Percentiles rank a stretch among this genome's conserved stretches.
phyloP scores from a whole-genome alignment of 2,113 vertebrate species.

The Turnix velox region DNA sequence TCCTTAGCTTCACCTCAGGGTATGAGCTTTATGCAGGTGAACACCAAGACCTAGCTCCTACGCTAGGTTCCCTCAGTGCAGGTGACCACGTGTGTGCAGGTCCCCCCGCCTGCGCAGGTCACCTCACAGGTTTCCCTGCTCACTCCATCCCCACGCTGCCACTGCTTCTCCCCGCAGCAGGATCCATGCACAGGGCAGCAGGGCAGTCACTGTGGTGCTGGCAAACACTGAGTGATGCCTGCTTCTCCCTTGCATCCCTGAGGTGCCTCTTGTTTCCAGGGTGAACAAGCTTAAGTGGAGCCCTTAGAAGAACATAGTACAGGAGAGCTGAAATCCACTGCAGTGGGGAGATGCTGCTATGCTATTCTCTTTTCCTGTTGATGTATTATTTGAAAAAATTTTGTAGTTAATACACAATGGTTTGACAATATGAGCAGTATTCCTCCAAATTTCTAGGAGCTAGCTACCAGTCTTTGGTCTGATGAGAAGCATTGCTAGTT shows the following conservation, averaged over 20 bases:
- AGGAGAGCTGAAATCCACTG: accelerated
- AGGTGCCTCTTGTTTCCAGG: neutral
- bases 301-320: neutral
- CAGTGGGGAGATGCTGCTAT: neutral
- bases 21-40: accelerated
- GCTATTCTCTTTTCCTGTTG: neutral
- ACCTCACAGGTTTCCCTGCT: neutral
- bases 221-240: neutral
- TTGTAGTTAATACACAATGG: too few relatives aligned
- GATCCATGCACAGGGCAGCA: neutral
- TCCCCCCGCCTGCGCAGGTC: accelerated
- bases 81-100: neutral
- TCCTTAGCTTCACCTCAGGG: neutral
- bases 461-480: neutral
- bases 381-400: too few relatives aligned
- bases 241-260: neutral
- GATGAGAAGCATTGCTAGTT: neutral
- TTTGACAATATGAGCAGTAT: neutral
- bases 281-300: neutral
- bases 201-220: accelerated
- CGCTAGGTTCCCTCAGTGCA: accelerated
- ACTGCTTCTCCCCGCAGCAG: neutral
- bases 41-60: neutral
- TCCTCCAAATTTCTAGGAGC: neutral
- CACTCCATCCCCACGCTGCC: accelerated